These are phyloP conservation scores for Amphipyra berbera DNA, from an alignment of 2,888 invertebrate genomes.

Conservation along the genomic window DNA sequence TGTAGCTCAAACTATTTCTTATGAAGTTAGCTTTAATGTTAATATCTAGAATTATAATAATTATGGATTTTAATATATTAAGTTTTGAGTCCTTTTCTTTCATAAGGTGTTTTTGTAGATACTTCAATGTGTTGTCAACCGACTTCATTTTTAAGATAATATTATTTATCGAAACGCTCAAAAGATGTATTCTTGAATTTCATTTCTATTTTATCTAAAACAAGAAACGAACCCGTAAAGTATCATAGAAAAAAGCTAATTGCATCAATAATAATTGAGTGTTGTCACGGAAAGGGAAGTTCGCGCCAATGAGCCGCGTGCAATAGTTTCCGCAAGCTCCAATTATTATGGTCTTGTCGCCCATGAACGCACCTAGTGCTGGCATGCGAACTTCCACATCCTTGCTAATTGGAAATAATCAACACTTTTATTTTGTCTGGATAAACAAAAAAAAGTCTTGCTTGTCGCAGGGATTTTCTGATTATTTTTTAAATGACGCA, in stretches of 20 bases:
- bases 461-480: too few relatives aligned
- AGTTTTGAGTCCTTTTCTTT: neutral
- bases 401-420: conserved; percentile 1
- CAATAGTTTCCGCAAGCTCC: conserved; percentile 59
- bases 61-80: too few relatives aligned
- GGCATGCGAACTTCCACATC: conserved; percentile 37
- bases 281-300: conserved; percentile 49
- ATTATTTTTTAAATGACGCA: too few relatives aligned
- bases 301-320: conserved; percentile 51
- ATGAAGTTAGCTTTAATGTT: too few relatives aligned
- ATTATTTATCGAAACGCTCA: too few relatives aligned
- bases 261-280: conserved; percentile 29
- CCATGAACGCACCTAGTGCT: conserved; percentile 20
- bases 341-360: conserved; percentile 52
- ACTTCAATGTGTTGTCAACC: too few relatives aligned
- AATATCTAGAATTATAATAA: too few relatives aligned
- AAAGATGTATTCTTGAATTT: neutral
- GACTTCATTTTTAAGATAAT: too few relatives aligned
- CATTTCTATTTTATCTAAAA: conserved; percentile 3
- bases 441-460: too few relatives aligned
- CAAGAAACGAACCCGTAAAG: conserved; percentile 5
- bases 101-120: neutral
- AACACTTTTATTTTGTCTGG: neutral
- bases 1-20: too few relatives aligned
- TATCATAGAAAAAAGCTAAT: conserved; percentile 28